Base-by-base conservation (phyloP, 1,140 invertebrate genomes). In the Zaprionus vittiger region DNA sequence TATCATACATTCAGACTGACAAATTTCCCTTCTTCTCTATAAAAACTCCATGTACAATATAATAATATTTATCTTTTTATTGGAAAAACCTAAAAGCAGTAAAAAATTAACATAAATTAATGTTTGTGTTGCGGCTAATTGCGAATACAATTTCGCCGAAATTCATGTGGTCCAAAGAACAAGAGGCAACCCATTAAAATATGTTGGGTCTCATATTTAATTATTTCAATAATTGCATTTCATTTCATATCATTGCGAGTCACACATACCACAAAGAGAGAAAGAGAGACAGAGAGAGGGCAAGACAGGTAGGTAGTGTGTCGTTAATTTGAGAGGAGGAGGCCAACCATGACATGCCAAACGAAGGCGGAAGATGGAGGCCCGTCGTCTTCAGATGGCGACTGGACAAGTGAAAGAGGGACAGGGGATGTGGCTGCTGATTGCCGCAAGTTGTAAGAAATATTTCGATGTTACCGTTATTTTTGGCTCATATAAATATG, bases 401-500 rank as follows among this genome's bases (percentile, higher is more conserved):
- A 12, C 41, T 22, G 12, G 14, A 49, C 38, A 24, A 6, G 41
- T 28, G 41, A 49, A 24, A 26, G 22, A 41, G 49, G 12, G 38
- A 7, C 6, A 14, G n/a, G 11, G 22, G 1, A n/a, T 26, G 59
- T 1, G 24, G 24, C 44, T 37, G 63, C 26, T 77, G 69, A 84
- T 89, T 80, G 84, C 65, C 52, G 77, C 80, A 87, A 83, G 83
- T 78, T 87, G 83, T 74, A 78, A 89, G 81, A 79, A 84, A 84
- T 81, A 81, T 91, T 90, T 85, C 62, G 79, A 76, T 80, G 79
- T 80, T 90, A 91, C 85, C 85, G 85, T 90, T 90, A 90, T 90
- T 85, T 80, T 69, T 66, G 76, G 56, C 67, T 83, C 55, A 77
- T 72, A 81, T 80, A 83, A 79, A 78, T 55, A 65, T 62, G 22